Conservation (phyloP, 2,797 vertebrate species). For the Cottoperca gobio region DNA sequence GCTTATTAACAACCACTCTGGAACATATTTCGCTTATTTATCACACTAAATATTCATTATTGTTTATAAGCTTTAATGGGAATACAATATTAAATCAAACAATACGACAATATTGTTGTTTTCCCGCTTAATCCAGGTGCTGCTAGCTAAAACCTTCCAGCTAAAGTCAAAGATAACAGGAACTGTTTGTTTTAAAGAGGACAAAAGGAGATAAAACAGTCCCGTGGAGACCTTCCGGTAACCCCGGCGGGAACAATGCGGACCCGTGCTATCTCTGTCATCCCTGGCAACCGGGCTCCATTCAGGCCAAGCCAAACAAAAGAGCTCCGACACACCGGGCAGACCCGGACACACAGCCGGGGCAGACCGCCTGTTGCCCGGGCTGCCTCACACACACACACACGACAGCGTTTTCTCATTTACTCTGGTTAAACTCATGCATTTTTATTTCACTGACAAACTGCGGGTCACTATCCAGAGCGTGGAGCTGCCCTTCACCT, state of each 20-base stretch:
- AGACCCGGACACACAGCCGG: neutral
- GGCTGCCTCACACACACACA: too few relatives aligned
- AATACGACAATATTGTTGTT: neutral
- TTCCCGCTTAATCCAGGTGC: neutral
- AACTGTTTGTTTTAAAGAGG: neutral
- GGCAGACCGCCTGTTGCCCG: constrained; percentile 10
- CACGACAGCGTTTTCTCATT: too few relatives aligned
- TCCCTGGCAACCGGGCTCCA: constrained; percentile 28
- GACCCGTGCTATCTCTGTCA: constrained; percentile 18
- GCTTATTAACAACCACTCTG: too few relatives aligned
- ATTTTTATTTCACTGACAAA: neutral
- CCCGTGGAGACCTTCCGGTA: constrained; percentile 40
- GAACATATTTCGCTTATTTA: too few relatives aligned
- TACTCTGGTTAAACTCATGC: too few relatives aligned
- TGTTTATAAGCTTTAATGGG: neutral
- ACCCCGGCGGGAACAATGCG: constrained; percentile 48
- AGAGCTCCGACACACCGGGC: constrained; percentile 19
- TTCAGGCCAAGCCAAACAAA: constrained; percentile 48
- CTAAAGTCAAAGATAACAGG: neutral
- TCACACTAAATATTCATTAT: neutral
- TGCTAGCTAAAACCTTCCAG: neutral
- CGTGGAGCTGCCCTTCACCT: constrained; percentile 3
- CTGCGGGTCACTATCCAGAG: neutral
- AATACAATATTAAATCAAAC: neutral
- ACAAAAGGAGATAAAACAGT: neutral